These are phyloP conservation scores for Solen grandis DNA, from an alignment of 1,140 invertebrate species.

Conservation along the genomic window DNA sequence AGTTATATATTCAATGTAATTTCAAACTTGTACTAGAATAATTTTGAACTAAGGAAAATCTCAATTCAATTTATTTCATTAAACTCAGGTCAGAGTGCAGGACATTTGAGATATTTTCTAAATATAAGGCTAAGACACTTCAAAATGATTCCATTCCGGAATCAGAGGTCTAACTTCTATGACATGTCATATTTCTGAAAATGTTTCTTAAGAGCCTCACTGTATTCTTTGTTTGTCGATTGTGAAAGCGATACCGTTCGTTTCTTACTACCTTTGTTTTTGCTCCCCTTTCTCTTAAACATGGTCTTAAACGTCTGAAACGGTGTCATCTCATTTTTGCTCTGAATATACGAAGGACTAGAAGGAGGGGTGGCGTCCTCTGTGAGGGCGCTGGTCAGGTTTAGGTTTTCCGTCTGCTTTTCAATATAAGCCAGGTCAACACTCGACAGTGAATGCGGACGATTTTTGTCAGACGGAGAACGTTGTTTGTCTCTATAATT, in stretches of 20 bases:
- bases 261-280: constrained; percentile 48
- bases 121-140: no score
- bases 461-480: constrained; percentile 24
- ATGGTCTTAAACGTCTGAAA: constrained; percentile 54
- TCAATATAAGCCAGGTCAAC: constrained; percentile 44
- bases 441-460: constrained; percentile 52
- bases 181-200: constrained; percentile 58
- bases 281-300: constrained; percentile 50
- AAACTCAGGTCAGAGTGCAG: no score
- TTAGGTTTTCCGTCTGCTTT: constrained; percentile 14
- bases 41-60: no score
- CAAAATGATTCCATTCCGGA: no score
- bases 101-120: no score
- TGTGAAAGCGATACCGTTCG: constrained; percentile 49
- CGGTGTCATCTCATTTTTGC: constrained; percentile 35
- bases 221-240: constrained; percentile 48
- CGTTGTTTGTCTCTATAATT: background rate
- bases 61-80: no score
- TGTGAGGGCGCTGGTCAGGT: background rate
- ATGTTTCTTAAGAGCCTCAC: constrained; percentile 51
- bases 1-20: no score
- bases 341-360: constrained; percentile 42
- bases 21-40: no score
- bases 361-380: constrained; percentile 13
- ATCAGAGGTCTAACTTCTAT: no score